These are phyloP conservation scores for Bombus vancouverensis DNA, from an alignment of 1,140 invertebrate genomes.

Conservation along the genomic window DNA sequence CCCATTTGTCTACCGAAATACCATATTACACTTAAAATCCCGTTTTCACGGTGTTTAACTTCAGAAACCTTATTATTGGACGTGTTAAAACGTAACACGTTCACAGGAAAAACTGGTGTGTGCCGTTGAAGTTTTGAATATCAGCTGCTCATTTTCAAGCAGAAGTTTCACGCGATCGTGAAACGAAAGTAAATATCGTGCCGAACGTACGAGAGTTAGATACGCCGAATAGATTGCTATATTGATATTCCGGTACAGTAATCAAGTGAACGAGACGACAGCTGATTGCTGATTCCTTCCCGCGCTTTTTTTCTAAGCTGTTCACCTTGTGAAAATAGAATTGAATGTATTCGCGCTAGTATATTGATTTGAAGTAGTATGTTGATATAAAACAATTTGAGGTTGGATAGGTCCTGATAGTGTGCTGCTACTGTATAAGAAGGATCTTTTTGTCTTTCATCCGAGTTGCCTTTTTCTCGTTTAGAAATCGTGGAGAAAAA, in stretches of 20 bases:
- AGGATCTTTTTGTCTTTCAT: too few species aligned
- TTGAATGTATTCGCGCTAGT: too few species aligned
- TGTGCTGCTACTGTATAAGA: too few species aligned
- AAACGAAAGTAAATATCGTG: slow-evolving; percentile 1
- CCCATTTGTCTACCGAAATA: not conserved
- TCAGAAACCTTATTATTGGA: not conserved
- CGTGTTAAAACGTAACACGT: not conserved
- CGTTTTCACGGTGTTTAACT: not conserved
- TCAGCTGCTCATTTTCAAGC: not conserved
- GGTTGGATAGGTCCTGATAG: too few species aligned
- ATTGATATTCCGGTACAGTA: not conserved
- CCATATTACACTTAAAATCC: not conserved
- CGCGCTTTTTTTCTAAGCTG: too few species aligned
- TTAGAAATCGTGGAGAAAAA: too few species aligned
- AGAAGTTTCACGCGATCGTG: not conserved
- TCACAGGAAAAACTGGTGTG: not conserved
- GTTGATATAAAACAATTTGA: too few species aligned
- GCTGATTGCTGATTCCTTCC: slow-evolving; percentile 3
- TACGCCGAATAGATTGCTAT: not conserved
- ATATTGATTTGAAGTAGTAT: too few species aligned
- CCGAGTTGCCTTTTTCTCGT: too few species aligned
- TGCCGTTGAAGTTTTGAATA: not conserved
- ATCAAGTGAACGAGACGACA: not conserved
- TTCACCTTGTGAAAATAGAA: too few species aligned
- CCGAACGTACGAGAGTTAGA: not conserved